Evolutionary conservation across 30 jellyfish, hydroid and myxozoan genomes (phyloP), one percentile per base, ranked within the genome.

Genomic region (Chrysaora quinquecirrha): DNA sequence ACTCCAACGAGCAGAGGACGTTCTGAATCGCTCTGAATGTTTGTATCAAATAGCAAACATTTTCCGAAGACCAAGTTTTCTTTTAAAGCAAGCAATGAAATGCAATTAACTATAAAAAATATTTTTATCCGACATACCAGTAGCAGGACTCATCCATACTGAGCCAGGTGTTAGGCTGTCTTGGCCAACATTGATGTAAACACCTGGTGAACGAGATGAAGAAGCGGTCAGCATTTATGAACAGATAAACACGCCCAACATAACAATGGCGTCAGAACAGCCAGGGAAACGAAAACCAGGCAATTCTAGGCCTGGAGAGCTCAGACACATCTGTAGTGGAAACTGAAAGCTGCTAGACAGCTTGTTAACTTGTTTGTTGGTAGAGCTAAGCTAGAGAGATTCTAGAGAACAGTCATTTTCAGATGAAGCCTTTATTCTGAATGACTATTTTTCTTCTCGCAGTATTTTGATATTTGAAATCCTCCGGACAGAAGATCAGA

Each of bases 141-240:
- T 73, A 25, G 78, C 78, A 18, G 87, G 95, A 67, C 73, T 84
- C 46, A 84, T 65, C 83, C 85, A 64, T 50, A 84, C 48, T 16
- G 95, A 69, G 32, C 95, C 88, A 21, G 95, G 95, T 30, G 95
- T 60, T 35, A 71, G 35, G 61, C 88, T 80, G 64, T 84, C 95
- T 50, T 66, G 83, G 29, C 90, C 90, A 80, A 67, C 76, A 54
- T 80, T 80, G 68, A 65, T 48, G 75, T 65, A 80, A 27, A 80
- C 83, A 80, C 90, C 90, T 80, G 90, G 90, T n/a, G 71, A 67
- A 48, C 90, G 90, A 80, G 71, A 30, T 34, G 90, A 30, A 48
- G 83, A 66, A 16, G 84, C 65, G 1, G 83, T 80, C 62, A 80
- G 76, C 90, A 80, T 80, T 38, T 18, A 56, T 56, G 10, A 16